Conservation (phyloP, 2,888 invertebrate species). For the Spialia ferax region DNA sequence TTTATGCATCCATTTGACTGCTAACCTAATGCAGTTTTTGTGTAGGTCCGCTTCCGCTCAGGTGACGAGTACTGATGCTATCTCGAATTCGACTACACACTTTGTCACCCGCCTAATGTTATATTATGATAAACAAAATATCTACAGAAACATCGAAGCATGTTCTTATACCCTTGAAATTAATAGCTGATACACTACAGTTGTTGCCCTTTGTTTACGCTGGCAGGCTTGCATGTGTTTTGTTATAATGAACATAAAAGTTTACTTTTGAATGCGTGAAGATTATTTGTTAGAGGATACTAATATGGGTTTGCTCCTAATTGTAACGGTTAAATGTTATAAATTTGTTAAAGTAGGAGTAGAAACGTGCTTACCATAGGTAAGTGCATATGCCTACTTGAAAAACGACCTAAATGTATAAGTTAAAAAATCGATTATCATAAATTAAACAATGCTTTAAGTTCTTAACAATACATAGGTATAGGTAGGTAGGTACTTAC, state of each 20-base stretch:
- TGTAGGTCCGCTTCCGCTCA: slow-evolving; percentile 81
- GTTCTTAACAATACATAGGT: too few species aligned
- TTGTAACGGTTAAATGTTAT: neutral
- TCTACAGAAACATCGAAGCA: slow-evolving; percentile 35
- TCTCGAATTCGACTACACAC: slow-evolving; percentile 60
- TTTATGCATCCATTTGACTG: slow-evolving; percentile 50
- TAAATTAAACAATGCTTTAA: too few species aligned
- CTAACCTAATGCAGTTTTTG: slow-evolving; percentile 81
- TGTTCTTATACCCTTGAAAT: slow-evolving; percentile 51
- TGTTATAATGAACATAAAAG: slow-evolving; percentile 63
- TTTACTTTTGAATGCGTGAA: slow-evolving; percentile 49
- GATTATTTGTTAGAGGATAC: slow-evolving; percentile 43
- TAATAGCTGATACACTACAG: slow-evolving; percentile 66
- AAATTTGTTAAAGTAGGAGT: too few species aligned
- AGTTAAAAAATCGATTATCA: too few species aligned
- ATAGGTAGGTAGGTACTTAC: too few species aligned
- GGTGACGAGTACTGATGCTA: slow-evolving; percentile 75
- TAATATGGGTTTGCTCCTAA: neutral
- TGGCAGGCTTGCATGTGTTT: slow-evolving; percentile 56
- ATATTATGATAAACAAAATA: slow-evolving; percentile 42
- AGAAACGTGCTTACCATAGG: too few species aligned
- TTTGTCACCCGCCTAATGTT: slow-evolving; percentile 68
- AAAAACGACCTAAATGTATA: too few species aligned
- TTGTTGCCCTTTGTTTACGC: slow-evolving; percentile 56
- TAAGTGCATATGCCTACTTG: too few species aligned